Evolutionary conservation across 2,113 vertebrate genomes (phyloP).

Genomic region (Rhynchomys soricoides): DNA sequence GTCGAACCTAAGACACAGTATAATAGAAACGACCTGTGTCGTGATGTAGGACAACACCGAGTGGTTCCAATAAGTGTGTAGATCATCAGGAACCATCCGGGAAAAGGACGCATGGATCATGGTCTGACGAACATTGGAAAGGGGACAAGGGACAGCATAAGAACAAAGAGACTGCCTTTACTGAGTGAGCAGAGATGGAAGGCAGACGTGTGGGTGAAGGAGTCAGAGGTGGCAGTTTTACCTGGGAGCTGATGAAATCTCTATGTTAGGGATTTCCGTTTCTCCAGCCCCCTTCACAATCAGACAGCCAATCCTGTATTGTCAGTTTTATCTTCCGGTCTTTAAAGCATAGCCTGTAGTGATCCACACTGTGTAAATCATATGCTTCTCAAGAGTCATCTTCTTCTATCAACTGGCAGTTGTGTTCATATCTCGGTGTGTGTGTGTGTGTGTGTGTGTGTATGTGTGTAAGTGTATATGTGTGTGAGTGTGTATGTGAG

Average conservation of each 20-base stretch:
- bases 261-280: neutral
- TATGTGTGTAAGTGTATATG: too few relatives aligned
- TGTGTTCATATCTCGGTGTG: too few relatives aligned
- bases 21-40: neutral
- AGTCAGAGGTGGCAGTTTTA: neutral
- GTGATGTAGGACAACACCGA: fast-evolving
- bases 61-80: neutral
- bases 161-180: neutral
- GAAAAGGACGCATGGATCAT: neutral
- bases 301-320: neutral
- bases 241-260: neutral
- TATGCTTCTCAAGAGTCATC: neutral
- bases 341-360: neutral
- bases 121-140: neutral
- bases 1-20: neutral
- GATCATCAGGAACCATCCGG: neutral
- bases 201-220: neutral
- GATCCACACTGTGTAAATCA: neutral
- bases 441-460: neutral
- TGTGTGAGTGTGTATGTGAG: neutral
- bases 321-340: neutral
- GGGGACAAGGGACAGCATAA: neutral
- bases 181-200: neutral
- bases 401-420: neutral
- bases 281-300: neutral